phyloP scores from a whole-genome alignment of 2,888 invertebrate species.

The Dolichopus griseipennis region DNA sequence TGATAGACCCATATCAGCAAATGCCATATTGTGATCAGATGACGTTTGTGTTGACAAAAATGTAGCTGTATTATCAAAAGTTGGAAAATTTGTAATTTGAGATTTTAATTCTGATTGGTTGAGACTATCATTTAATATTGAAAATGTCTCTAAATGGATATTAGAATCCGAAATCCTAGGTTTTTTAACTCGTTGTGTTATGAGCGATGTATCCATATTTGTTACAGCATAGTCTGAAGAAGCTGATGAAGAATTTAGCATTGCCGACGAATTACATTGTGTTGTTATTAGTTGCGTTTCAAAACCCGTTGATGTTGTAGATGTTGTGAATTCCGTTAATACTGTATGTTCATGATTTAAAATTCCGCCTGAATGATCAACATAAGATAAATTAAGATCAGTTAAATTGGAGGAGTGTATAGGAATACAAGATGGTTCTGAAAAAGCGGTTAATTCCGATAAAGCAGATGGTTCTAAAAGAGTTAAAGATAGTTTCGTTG shows the following conservation, averaged over 20 bases:
- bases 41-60: background rate
- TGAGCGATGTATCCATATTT: background rate
- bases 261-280: background rate
- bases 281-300: background rate
- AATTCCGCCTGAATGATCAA: background rate
- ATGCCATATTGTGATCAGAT: background rate
- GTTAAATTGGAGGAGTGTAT: background rate
- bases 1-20: background rate
- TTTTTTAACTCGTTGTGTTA: background rate
- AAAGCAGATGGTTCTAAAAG: background rate
- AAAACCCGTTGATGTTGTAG: background rate
- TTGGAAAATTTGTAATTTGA: background rate
- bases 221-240: background rate
- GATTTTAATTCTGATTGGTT: background rate
- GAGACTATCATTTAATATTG: background rate
- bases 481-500: background rate
- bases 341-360: background rate
- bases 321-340: background rate
- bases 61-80: background rate
- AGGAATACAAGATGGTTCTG: background rate
- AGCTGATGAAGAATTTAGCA: background rate
- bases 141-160: background rate
- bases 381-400: background rate
- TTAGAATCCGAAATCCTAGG: background rate
- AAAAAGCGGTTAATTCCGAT: background rate